Base-by-base conservation (phyloP, 2,888 invertebrate genomes). In the Drosophila setosimentum region DNA sequence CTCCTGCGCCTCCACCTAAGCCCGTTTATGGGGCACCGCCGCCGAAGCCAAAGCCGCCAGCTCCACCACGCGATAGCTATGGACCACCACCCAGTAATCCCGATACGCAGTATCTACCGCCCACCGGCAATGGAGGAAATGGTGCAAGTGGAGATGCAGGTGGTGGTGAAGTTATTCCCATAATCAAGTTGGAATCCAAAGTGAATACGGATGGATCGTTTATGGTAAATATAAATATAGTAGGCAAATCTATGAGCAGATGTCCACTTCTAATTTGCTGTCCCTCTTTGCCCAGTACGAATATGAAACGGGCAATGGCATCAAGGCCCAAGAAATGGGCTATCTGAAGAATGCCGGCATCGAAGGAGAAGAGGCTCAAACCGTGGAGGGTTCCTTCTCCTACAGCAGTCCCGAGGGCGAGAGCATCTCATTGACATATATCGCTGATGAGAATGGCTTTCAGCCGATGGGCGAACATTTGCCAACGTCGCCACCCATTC, bases 401-500 rank as follows among this genome's bases (percentile, higher is more conserved):
- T 96, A 96, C 94, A 96, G 95, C 48, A 95, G 96, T 51, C 96
- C 96, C n/a, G 96, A 96, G 86, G 96, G 96, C 35, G 93, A 95
- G 67, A 94, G 95, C 3, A 95, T 96, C 82, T 92, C 94, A 21
- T 78, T 96, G 40, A 94, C 94, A 40, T 96, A 96, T 94, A 94
- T 95, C 58, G 96, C 96, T 87, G 96, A 96, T 87, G 96, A 96
- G 92, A 95, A 96, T 86, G 96, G 96, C 91, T 94, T 94, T 83
- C 94, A 92, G 66, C 92, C 93, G n/a, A 80, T 83, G 65, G 97
- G 97, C 42, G 96, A 95, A 55, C 97, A 97, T 92, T 93, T 97
- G 51, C 97, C 97, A 18, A 97, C 97, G 11, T 96, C 97, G 6
- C 97, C 97, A n/a, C 96, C 97, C 27, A 96, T 96, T 78, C 97